Evolutionary conservation across 2,797 vertebrate species (phyloP), one percentile per base, ranked within the genome.

Genomic region (Sebastes jordani): DNA sequence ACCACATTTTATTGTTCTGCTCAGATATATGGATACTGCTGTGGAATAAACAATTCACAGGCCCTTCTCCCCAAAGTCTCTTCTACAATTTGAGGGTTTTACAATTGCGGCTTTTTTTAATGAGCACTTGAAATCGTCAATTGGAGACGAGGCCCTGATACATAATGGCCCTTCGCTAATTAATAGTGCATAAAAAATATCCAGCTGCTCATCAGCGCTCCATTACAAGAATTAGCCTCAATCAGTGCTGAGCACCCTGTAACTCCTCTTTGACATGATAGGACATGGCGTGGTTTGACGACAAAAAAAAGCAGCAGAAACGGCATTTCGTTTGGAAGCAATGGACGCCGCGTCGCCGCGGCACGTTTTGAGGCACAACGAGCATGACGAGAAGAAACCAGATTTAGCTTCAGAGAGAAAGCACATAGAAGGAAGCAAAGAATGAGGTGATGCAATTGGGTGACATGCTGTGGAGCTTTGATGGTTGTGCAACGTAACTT

Each of bases 361-460:
- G 59, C 34, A 71, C 36, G 58, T 86, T 79, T 67, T 72, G 27
- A 75, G 81, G 64, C 30, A 36, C 62, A 13, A 34, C 36, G 27
- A 68, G 34, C 71, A 25, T 58, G 70, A 84, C 46, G 23, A 83
- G 72, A 75, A 62, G 60, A 81, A 82, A 75, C 38, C 5, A 59
- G 72, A 78, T 84, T 74, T 60, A 34, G 54, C 78, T 67, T 83
- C 62, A 71, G 75, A 54, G 80, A 81, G 76, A 81, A 86, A 65
- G 63, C 71, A 81, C 71, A 88, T 88, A 68, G 84, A 85, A 86
- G 81, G 81, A 88, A 68, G 75, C 23, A 38, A 55, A 76, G 67
- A 81, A 82, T 55, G 23, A 84, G 81, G 78, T 93, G 91, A 94
- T 92, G 92, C 89, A 94, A 93, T 71, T 32, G 56, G 52, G 29